Percentiles rank a stretch among this genome's conserved stretches.
phyloP scores from a whole-genome alignment of 2,113 vertebrate genomes.

The Engystomops pustulosus region DNA sequence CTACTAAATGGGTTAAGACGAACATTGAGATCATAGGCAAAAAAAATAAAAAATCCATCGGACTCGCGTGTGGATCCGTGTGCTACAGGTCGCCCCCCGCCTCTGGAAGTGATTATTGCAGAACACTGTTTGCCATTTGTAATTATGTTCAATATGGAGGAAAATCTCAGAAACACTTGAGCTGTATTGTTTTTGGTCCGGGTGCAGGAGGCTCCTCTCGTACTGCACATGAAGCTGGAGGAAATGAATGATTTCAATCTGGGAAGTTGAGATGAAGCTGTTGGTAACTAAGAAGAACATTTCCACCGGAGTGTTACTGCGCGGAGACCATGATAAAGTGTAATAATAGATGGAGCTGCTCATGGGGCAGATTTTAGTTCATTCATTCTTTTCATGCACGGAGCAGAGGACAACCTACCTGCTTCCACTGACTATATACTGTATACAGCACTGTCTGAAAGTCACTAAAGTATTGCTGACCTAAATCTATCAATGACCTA shows the following conservation, averaged over 20 bases:
- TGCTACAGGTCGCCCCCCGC: neutral
- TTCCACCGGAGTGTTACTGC: neutral
- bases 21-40: constrained; percentile 26
- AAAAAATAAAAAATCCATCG: neutral
- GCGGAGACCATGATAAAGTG: neutral
- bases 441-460: too few species aligned
- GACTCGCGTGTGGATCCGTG: neutral
- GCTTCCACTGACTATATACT: too few species aligned
- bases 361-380: neutral
- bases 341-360: neutral
- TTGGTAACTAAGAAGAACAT: constrained; percentile 13
- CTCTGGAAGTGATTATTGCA: constrained; percentile 40
- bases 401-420: too few species aligned
- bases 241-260: constrained; percentile 43
- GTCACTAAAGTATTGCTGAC: too few species aligned
- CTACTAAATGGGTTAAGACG: constrained; percentile 23
- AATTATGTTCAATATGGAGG: constrained; percentile 39
- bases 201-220: constrained; percentile 25
- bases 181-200: constrained; percentile 37
- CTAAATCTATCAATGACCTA: too few species aligned
- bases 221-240: constrained; percentile 18
- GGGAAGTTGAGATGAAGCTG: constrained; percentile 13
- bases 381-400: neutral
- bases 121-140: constrained; percentile 38
- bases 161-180: constrained; percentile 35